A percentile compares a stretch with the other conserved stretches of the same genome.
Evolutionary conservation across 2,113 vertebrate genomes (phyloP).

Genomic region (Callorhinus ursinus): DNA sequence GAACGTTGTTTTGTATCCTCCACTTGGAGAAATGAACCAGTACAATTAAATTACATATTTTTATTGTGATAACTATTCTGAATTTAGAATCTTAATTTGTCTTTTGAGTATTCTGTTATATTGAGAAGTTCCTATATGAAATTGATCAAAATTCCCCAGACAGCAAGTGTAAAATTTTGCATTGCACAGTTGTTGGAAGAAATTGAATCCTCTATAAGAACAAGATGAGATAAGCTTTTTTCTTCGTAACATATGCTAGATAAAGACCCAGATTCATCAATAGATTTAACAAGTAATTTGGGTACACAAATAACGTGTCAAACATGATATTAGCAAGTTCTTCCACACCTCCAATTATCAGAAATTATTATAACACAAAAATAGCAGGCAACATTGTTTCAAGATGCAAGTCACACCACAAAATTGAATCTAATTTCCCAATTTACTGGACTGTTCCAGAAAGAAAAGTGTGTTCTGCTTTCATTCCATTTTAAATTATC

Average conservation of each 20-base stretch:
- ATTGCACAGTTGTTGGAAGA: slow-evolving; percentile 13
- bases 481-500: neutral
- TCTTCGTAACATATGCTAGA: neutral
- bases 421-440: slow-evolving; percentile 34
- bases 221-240: neutral
- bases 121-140: neutral
- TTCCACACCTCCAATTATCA: neutral
- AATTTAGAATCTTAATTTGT: slow-evolving; percentile 40
- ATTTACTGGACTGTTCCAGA: neutral
- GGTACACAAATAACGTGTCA: neutral
- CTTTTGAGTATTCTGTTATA: slow-evolving; percentile 1
- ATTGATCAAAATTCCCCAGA: slow-evolving; percentile 37
- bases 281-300: slow-evolving; percentile 44
- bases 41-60: slow-evolving; percentile 1
- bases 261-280: neutral
- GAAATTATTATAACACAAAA: slow-evolving; percentile 25
- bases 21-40: neutral
- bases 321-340: neutral
- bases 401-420: neutral
- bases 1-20: neutral
- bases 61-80: neutral
- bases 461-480: neutral
- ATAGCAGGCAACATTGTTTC: neutral
- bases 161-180: slow-evolving; percentile 27
- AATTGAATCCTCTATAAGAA: slow-evolving; percentile 42